Base-by-base conservation (phyloP, 2,888 invertebrate species). In the Nycteola revayana region DNA sequence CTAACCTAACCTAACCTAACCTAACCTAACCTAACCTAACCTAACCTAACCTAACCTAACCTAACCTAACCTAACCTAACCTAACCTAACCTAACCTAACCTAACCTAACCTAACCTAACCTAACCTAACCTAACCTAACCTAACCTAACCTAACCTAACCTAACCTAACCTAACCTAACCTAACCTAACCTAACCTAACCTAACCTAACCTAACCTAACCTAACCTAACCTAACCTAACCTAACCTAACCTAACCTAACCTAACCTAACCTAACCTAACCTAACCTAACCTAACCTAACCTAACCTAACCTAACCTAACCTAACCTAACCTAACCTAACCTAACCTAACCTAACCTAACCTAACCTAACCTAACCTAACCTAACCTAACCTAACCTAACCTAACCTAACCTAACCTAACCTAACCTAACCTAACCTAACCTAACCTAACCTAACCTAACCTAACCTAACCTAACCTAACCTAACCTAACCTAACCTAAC, bases 381-480 rank as follows among this genome's bases (percentile, higher is more conserved):
- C n/a, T n/a, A 48, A 49, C 49, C 53, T 53, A 47, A 49, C 49
- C 52, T 53, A 47, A 49, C 49, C 52, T 53, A 47, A 49, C 47
- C 49, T 52, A 47, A 47, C 49, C 44, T 48, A 49, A 47, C 49
- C 46, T 41, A 47, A 49, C 49, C 43, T 40, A 45, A 49, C 50
- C 50, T 44, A 46, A 48, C 48, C 49, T 40, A 38, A 46, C 42
- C 47, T 40, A 40, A 42, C 42, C 41, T 35, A 38, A 41, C 35
- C 45, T 38, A 38, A 42, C 37, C 38, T 32, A 33, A 39, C 36
- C 39, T 33, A 36, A 45, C 47, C 44, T 42, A 47, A 41, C 48
- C 42, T 46, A 46, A 42, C 48, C 48, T 42, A 44, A 42, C 46
- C 46, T 39, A 47, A 46, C 43, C 46, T 36, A 42, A 43, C 41